A percentile compares a stretch with the other conserved stretches of the same genome.
Conservation (phyloP, 1,140 invertebrate species). For the Bombus turneri region DNA sequence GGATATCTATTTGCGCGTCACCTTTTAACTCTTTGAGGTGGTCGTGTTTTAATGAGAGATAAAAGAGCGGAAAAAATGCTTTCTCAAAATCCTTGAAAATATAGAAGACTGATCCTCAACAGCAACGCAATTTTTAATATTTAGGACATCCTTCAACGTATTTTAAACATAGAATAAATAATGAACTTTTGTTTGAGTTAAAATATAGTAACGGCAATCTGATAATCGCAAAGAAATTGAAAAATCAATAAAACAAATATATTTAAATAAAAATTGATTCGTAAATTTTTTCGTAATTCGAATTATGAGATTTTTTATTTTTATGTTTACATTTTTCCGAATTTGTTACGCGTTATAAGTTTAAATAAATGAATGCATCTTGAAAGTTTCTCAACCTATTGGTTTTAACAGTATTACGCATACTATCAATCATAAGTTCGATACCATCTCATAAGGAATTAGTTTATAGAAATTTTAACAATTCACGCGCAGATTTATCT, state of each 20-base stretch:
- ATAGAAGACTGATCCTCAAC: too few species aligned
- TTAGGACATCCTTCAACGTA: too few species aligned
- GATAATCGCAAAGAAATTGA: not conserved
- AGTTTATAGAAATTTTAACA: not conserved
- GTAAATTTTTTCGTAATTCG: not conserved
- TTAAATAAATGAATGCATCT: not conserved
- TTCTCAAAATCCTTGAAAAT: too few species aligned
- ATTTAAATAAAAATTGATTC: not conserved
- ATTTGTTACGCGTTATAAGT: not conserved
- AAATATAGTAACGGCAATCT: too few species aligned
- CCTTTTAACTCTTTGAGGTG: too few species aligned
- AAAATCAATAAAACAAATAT: not conserved
- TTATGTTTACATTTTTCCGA: slow-evolving; percentile 1
- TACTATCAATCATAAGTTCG: not conserved
- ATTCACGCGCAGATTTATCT: not conserved
- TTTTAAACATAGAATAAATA: too few species aligned
- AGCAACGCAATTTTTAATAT: too few species aligned
- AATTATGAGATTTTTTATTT: not conserved
- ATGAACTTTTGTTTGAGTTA: too few species aligned
- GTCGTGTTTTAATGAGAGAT: too few species aligned
- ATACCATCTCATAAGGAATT: not conserved
- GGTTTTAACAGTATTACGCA: not conserved
- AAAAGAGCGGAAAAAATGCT: too few species aligned
- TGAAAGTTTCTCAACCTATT: not conserved
- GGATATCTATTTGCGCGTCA: too few species aligned